Percentiles rank a stretch among this genome's conserved stretches.
Conservation (phyloP, 2,888 invertebrate species). For the Gymnocheta viridis region DNA sequence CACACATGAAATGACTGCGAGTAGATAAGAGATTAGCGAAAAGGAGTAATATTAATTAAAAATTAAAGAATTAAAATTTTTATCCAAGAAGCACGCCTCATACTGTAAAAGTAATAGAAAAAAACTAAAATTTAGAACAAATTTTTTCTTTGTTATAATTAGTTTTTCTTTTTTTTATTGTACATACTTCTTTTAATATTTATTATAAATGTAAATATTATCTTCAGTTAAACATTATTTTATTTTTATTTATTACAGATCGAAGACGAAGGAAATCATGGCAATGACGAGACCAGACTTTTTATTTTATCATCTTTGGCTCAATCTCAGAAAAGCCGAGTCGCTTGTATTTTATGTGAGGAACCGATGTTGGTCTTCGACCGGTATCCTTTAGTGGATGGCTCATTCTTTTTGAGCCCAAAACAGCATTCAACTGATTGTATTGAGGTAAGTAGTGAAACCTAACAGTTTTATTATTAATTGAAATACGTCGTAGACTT, state of each 20-base stretch:
- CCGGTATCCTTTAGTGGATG: slow-evolving; percentile 98
- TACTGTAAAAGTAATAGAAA: no score
- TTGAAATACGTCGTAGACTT: no score
- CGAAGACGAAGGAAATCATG: slow-evolving; percentile 99
- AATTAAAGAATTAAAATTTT: no score
- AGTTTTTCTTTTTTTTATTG: no score
- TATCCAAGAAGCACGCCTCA: no score
- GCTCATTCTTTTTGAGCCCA: slow-evolving; percentile 98
- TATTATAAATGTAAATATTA: no score
- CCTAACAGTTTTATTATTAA: background rate
- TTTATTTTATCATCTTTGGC: slow-evolving; percentile 97
- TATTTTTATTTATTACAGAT: slow-evolving; percentile 86
- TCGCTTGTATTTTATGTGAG: slow-evolving; percentile 93
- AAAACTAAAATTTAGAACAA: no score
- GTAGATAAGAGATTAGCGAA: no score
- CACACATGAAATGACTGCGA: no score
- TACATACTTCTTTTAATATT: no score
- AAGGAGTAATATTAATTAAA: no score
- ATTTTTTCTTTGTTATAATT: background rate
- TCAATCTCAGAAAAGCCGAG: slow-evolving; percentile 92
- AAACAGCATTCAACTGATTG: slow-evolving; percentile 93
- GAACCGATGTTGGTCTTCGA: slow-evolving; percentile 96
- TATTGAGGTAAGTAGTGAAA: slow-evolving; percentile 87
- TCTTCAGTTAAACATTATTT: slow-evolving; percentile 10
- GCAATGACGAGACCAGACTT: slow-evolving; percentile 98